A percentile compares a stretch with the other conserved stretches of the same genome.
Evolutionary conservation across 2,797 vertebrate genomes (phyloP).

Genomic region (Pseudopleuronectes americanus): DNA sequence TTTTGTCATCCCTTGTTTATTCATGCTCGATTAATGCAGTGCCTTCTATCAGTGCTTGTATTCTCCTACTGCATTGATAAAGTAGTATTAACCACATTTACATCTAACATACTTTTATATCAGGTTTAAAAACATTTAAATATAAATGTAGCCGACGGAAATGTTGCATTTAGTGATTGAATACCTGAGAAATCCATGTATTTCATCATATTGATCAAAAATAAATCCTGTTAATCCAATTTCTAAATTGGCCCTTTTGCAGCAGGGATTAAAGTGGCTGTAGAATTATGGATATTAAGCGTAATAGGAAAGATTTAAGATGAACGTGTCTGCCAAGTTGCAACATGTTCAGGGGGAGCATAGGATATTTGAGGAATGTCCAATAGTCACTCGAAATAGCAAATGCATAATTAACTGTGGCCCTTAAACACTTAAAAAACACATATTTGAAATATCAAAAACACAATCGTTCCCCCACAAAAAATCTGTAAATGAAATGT

Average conservation of each 20-base stretch:
- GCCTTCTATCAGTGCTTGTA: not conserved
- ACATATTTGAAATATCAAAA: too few species aligned
- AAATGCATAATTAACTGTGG: not conserved
- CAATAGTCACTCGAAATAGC: not conserved
- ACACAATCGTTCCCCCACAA: too few species aligned
- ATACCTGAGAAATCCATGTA: not conserved
- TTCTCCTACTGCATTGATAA: too few species aligned
- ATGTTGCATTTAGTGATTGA: not conserved
- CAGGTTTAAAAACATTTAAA: not conserved
- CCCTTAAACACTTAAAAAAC: too few species aligned
- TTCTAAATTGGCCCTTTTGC: not conserved
- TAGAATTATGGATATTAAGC: not conserved
- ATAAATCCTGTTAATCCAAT: not conserved
- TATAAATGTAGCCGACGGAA: not conserved
- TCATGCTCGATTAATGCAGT: conserved; percentile 10
- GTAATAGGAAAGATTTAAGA: not conserved
- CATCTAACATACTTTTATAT: not conserved
- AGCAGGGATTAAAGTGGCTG: not conserved
- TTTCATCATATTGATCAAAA: not conserved
- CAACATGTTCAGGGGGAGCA: not conserved
- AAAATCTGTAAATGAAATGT: too few species aligned
- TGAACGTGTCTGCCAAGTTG: not conserved
- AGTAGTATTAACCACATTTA: not conserved
- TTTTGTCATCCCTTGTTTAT: not conserved
- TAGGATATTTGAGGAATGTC: not conserved